Evolutionary conservation across 2,888 invertebrate species (phyloP), one percentile per base, ranked within the genome.

Genomic region (Dermolepida albohirtum): DNA sequence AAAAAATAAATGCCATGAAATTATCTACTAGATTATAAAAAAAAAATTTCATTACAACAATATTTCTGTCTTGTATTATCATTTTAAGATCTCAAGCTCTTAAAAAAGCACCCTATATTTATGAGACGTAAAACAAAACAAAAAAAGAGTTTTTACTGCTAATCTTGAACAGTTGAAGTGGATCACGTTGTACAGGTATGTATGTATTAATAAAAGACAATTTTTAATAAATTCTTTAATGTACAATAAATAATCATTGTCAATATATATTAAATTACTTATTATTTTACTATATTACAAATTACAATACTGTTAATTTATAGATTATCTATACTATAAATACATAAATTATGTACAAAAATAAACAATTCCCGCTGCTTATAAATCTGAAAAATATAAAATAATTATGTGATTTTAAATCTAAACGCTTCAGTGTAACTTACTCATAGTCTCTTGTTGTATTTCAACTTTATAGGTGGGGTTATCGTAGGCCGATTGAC

Each of bases 381-480:
- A 71, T 66, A 71, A 66, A 66, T 70, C 71, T 71, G 62, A 47
- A 71, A 70, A 66, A 16, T 44, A 64, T 27, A 59, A 65, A 49
- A 17, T 49, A 17, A 17, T 34, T 34, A 8, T 44, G 6, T 1
- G 2, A n/a, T 12, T 44, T n/a, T 5, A 7, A 44, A n/a, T 44
- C 5, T 7, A 1, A 50, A 50, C 0, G 22, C 16, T 10, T 1
- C n/a, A 50, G 1, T 52, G 7, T 40, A 34, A 75, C 83, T 85
- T 87, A 94, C 94, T 93, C 93, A 94, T 94, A 78, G 94, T 94
- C 86, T 94, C 94, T 85, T 94, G 94, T 84, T 94, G 94, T 83
- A 94, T 89, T 85, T 94, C 94, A 82, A 95, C 93, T 89, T 96
- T 96, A 87, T 95, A 96, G 78, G 95, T 94, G 51, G 95, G 95